Percentiles rank a stretch among this genome's conserved stretches.
phyloP scores from a whole-genome alignment of 2,113 vertebrate genomes.

The Ahaetulla prasina region DNA sequence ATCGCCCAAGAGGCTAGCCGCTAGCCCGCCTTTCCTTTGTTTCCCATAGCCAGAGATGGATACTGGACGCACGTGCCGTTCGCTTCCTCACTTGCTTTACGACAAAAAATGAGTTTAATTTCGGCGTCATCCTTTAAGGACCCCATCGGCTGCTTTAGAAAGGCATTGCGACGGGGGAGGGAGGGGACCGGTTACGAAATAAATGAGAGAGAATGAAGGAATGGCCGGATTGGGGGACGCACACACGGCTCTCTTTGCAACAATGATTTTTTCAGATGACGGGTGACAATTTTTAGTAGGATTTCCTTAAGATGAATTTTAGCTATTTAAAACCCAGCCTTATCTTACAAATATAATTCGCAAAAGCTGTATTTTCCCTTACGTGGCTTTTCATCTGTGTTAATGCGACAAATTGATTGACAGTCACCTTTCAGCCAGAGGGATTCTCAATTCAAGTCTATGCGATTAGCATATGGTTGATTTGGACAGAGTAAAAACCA shows the following conservation, averaged over 20 bases:
- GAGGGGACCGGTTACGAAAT: neutral
- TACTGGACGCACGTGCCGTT: neutral
- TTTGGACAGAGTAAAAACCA: neutral
- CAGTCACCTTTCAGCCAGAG: neutral
- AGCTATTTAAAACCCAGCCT: neutral
- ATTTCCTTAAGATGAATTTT: neutral
- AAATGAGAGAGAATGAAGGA: neutral
- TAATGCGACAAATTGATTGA: neutral
- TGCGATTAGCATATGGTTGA: neutral
- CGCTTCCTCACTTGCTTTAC: neutral
- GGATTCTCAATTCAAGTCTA: neutral
- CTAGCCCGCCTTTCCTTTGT: neutral
- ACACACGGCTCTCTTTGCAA: neutral
- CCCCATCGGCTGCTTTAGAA: neutral
- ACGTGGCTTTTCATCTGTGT: neutral
- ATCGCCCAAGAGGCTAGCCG: neutral
- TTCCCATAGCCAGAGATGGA: neutral
- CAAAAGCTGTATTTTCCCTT: neutral
- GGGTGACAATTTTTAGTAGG: neutral
- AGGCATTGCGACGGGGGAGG: neutral
- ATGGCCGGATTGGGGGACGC: neutral
- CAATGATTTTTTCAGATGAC: neutral
- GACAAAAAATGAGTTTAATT: neutral
- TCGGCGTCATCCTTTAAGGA: neutral
- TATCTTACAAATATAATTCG: neutral